phyloP scores from a whole-genome alignment of 2,797 vertebrate species.

The Etheostoma perlongum region DNA sequence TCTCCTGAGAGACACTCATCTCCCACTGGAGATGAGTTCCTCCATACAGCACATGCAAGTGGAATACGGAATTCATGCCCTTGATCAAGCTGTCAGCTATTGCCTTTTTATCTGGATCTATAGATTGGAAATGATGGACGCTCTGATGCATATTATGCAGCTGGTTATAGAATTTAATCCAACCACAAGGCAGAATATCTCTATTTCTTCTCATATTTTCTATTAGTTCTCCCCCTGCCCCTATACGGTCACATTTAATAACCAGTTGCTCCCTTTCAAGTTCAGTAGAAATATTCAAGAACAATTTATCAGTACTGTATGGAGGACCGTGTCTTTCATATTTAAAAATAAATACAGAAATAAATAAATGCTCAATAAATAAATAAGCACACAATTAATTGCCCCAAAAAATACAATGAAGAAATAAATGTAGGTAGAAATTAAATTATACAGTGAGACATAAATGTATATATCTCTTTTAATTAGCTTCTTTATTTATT shows the following conservation, averaged over 20 bases:
- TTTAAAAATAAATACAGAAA: too few species aligned
- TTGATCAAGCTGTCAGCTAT: conserved; percentile 47
- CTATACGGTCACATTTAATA: conserved; percentile 42
- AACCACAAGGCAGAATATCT: conserved; percentile 17
- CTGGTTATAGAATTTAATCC: conserved; percentile 40
- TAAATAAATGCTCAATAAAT: too few species aligned
- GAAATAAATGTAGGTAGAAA: too few species aligned
- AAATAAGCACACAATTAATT: too few species aligned
- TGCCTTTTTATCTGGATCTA: conserved; percentile 32
- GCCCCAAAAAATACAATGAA: too few species aligned
- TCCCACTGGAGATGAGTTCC: conserved; percentile 56
- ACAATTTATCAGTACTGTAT: conserved; percentile 28
- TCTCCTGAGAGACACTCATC: conserved; percentile 67
- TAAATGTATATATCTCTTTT: too few species aligned
- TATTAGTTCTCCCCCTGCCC: conserved; percentile 22
- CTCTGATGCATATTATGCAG: conserved; percentile 26
- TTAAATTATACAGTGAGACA: too few species aligned
- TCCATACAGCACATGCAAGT: conserved; percentile 22
- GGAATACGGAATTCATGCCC: conserved; percentile 52
- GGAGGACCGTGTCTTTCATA: too few species aligned
- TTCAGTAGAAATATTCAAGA: conserved; percentile 30
- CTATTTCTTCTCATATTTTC: conserved; percentile 30
- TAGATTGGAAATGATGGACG: conserved; percentile 42
- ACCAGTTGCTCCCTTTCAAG: conserved; percentile 17
- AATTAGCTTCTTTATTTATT: too few species aligned